A percentile compares a stretch with the other conserved stretches of the same genome.
phyloP scores from a whole-genome alignment of 2,888 invertebrate genomes.

The Callyntrura guangdongensis region DNA sequence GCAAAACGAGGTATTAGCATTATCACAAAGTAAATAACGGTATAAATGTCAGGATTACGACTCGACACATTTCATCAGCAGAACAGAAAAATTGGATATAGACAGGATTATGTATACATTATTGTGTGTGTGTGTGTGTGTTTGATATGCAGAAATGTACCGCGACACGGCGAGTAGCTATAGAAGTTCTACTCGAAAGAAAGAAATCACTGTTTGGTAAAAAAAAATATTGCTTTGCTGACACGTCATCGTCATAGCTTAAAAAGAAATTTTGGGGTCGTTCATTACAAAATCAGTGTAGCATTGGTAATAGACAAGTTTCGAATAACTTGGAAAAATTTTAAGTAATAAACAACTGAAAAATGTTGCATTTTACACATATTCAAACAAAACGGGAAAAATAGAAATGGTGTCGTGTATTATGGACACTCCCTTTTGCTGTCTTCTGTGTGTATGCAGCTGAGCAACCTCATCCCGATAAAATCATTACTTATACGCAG shows the following conservation, averaged over 20 bases:
- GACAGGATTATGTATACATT: too few species aligned
- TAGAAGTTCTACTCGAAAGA: background rate
- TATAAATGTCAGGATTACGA: background rate
- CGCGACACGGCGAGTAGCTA: too few species aligned
- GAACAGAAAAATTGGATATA: too few species aligned
- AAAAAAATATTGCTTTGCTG: background rate
- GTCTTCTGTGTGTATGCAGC: background rate
- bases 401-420: background rate
- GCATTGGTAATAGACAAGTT: background rate
- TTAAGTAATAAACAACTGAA: too few species aligned
- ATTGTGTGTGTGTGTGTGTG: too few species aligned
- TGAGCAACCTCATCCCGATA: background rate
- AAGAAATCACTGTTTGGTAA: background rate
- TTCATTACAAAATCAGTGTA: background rate
- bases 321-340: background rate
- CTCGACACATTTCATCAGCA: background rate
- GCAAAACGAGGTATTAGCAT: background rate
- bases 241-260: background rate
- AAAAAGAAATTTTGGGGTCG: background rate
- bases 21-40: conserved; percentile 5
- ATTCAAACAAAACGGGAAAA: too few species aligned
- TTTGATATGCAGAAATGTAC: too few species aligned
- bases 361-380: too few species aligned
- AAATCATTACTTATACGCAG: conserved; percentile 22
- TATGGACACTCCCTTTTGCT: background rate